These are phyloP conservation scores for Microchrysa polita DNA, from an alignment of 2,888 invertebrate species.

Conservation along the genomic window DNA sequence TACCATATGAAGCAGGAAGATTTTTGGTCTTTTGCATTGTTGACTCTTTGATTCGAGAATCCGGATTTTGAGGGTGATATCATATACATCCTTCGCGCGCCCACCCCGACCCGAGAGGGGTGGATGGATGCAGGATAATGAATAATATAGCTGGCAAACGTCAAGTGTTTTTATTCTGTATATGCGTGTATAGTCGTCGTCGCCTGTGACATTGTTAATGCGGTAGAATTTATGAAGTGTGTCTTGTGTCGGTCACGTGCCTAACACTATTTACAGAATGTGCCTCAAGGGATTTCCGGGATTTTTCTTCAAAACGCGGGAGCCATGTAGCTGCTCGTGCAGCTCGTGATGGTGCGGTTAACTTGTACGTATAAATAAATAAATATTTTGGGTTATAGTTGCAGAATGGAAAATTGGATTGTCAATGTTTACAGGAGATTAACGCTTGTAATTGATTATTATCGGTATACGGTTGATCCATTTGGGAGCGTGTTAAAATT, in stretches of 20 bases:
- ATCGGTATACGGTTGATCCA: no score
- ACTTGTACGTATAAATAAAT: no score
- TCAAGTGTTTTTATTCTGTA: constrained; percentile 32
- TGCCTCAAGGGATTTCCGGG: constrained; percentile 24
- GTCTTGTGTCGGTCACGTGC: constrained; percentile 10
- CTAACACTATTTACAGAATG: constrained; percentile 23
- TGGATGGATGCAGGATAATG: neutral
- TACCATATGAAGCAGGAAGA: neutral
- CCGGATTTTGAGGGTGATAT: neutral
- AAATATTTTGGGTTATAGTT: neutral
- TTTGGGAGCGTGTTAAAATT: no score
- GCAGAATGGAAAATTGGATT: neutral
- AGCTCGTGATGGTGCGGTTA: neutral
- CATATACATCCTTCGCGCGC: neutral
- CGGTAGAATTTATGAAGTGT: constrained; percentile 47
- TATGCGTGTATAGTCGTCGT: no score
- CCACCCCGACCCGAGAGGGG: neutral
- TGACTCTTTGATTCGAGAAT: constrained; percentile 7
- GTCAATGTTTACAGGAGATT: neutral
- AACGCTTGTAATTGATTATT: neutral
- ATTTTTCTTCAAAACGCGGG: neutral
- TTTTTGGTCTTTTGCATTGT: neutral
- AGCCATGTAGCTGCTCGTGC: neutral
- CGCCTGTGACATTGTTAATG: constrained; percentile 40
- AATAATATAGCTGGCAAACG: constrained; percentile 29